Evolutionary conservation across 2,888 invertebrate genomes (phyloP), one percentile per base, ranked within the genome.

Genomic region (Ephialtes manifestator): DNA sequence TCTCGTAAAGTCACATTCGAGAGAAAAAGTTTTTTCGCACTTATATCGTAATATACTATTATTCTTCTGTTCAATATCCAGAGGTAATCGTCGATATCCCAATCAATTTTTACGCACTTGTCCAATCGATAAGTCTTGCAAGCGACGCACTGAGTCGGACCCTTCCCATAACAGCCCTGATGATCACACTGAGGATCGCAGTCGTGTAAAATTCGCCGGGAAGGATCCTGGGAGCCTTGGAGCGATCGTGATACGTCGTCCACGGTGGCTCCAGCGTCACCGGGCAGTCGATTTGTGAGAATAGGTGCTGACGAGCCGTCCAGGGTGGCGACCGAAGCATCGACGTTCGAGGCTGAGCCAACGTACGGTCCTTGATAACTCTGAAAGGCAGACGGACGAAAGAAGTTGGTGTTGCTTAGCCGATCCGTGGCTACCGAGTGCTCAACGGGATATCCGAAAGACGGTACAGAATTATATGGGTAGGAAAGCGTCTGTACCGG

Each of bases 141-240:
- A 43, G 97, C 96, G 79, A 98, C 96, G 93, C 98, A 98, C 91
- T 97, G 97, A 35, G 97, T 96, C 8, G 97, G 97, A 88, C 97
- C 97, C 92, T 96, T 96, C 83, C 97, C 98, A 92, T 97, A 98
- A 94, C 98, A 98, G 70, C 98, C 98, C 94, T 97, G 97, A 60
- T 96, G 95, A 94, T 97, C 97, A 94, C 98, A 98, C 94, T 98
- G 97, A 39, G 97, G 97, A 94, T 97, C 97, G 94, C 98, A 98
- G 90, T 97, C 96, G 91, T 96, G 96, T 88, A 96, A 88, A 10
- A 93, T 89, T 70, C 90, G 90, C 51, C 89, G 91, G 13, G 92
- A 90, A 0, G 92, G 90, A 87, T 93, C 92, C 65, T 92, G 88
- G 13, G 92, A 92, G 70, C 91, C 92, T 46, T 90, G 91, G 4